Base-by-base conservation (phyloP, 1,140 invertebrate genomes). In the Drosophila equinoxialis region DNA sequence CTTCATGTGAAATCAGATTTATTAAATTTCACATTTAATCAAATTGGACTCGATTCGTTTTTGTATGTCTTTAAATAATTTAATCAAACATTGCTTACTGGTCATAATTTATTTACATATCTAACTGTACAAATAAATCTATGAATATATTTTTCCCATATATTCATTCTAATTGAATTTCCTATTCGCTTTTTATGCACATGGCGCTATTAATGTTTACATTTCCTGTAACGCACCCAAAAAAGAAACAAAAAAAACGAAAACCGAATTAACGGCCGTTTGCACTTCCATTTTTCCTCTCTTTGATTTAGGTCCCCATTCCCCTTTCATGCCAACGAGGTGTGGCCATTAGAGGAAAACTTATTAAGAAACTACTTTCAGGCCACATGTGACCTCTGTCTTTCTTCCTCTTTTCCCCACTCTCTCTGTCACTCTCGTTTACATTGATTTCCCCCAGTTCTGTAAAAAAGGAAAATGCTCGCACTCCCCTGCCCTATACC, bases 151-250 rank as follows among this genome's bases (percentile, higher is more conserved):
- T 11, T 51, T 59, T 39, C 57, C 57, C 4, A 35, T 58, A 35
- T 58, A 33, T 54, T 11, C 17, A 11, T 59, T 59, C 57, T 59
- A 59, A 59, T 37, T 59, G 57, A 59, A 59, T 59, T 59, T 59
- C 57, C 57, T 33, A 17, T 59, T 59, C 20, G 33, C 57, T 37
- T 37, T 51, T 51, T 51, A 51, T 51, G 17, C 3, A 59, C 57
- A 59, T 59, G 57, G 57, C 57, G 57, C 57, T 20, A 20, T 37
- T 14, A 59, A 59, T 59, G 57, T 59, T 59, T 59, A 59, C 57
- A 59, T 35, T 59, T 59, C 57, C 57, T 37, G 57, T 59, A 59
- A 59, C 33, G 57, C 57, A 59, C 57, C n/a, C 57, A 59, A 35
- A 59, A 33, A 58, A 14, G n/a, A n/a, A n/a, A n/a, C n/a, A 58